Conservation (phyloP, 2,888 invertebrate genomes). For the Andrena marginata region DNA sequence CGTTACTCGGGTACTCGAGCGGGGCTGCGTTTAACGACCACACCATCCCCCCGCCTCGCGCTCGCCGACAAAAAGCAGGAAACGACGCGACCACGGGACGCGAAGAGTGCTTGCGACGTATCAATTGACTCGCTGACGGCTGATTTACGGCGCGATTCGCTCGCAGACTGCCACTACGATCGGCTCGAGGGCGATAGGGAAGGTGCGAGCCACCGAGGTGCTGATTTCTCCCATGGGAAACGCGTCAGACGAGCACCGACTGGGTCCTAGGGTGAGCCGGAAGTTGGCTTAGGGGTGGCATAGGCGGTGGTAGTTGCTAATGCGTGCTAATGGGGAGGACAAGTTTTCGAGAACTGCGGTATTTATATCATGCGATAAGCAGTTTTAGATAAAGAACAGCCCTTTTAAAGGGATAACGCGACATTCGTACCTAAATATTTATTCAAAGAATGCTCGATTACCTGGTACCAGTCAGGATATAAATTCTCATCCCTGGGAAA, state of each 20-base stretch:
- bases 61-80: slow-evolving; percentile 65
- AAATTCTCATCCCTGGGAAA: background rate
- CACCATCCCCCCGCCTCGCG: slow-evolving; percentile 44
- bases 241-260: background rate
- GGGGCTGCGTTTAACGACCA: slow-evolving; percentile 83
- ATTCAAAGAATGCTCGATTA: background rate
- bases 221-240: too few relatives aligned
- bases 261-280: background rate
- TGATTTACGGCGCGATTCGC: slow-evolving; percentile 78
- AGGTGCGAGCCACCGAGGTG: background rate
- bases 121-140: slow-evolving; percentile 80
- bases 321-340: background rate
- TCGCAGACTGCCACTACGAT: background rate
- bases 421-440: background rate
- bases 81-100: slow-evolving; percentile 58
- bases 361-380: background rate
- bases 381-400: background rate
- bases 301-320: background rate
- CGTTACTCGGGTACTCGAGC: slow-evolving; percentile 82
- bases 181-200: slow-evolving; percentile 3
- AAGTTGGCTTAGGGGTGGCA: background rate
- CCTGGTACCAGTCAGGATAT: background rate
- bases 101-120: slow-evolving; percentile 82
- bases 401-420: background rate
- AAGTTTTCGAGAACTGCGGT: background rate